Conservation (phyloP, 1,140 invertebrate genomes). For the Drepana arcuata region DNA sequence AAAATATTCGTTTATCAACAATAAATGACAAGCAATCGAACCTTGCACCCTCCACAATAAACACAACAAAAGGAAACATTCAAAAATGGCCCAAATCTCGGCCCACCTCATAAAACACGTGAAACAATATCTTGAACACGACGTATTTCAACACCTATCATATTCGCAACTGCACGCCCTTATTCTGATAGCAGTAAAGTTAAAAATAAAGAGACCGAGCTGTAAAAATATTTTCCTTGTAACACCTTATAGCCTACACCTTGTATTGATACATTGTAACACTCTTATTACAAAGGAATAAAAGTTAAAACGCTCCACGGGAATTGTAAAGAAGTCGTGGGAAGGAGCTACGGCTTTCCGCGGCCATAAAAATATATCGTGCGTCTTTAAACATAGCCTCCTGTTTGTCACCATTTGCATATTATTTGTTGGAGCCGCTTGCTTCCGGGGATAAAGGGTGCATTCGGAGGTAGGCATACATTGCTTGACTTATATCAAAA, state of each 20-base stretch:
- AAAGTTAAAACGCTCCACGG: neutral
- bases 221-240: neutral
- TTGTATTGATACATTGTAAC: neutral
- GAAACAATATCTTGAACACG: conserved; percentile 64
- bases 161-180: conserved; percentile 5
- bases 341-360: conserved; percentile 50
- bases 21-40: conserved; percentile 45
- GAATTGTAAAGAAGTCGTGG: conserved; percentile 10
- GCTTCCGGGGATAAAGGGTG: too few relatives aligned
- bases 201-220: conserved; percentile 2
- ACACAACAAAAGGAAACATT: conserved; percentile 43
- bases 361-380: conserved; percentile 68
- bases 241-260: neutral
- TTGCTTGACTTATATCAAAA: too few relatives aligned
- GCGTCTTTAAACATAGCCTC: conserved; percentile 60
- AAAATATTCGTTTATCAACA: too few relatives aligned
- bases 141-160: conserved; percentile 4
- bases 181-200: conserved; percentile 17
- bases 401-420: conserved; percentile 69
- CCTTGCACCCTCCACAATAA: conserved; percentile 28
- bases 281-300: neutral
- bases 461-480: too few relatives aligned
- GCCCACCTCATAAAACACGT: conserved; percentile 68
- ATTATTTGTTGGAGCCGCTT: conserved; percentile 49
- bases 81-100: conserved; percentile 60